Base-by-base conservation (phyloP, 2,888 invertebrate genomes). In the Ectropis crepuscularia region DNA sequence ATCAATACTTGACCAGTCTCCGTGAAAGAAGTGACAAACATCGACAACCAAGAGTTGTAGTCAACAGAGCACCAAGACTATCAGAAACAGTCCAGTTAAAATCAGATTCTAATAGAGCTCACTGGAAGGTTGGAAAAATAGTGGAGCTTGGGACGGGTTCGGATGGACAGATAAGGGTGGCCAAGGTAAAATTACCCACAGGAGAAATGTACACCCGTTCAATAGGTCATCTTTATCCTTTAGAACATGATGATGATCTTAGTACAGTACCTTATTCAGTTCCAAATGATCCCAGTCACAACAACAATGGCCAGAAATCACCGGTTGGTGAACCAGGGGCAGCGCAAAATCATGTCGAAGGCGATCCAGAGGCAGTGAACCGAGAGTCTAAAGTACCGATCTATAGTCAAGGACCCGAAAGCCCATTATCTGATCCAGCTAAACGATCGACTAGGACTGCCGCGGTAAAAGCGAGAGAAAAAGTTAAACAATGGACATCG, bases 101-200 rank as follows among this genome's bases (percentile, higher is more conserved):
- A 11, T 54, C 36, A 7, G 67, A 64, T 2, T 9, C 12, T 0
- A 59, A 64, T 37, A 67, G n/a, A n/a, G n/a, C n/a, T n/a, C n/a
- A 45, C 8, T 71, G 71, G 71, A 68, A 63, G 28, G 68, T 71
- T 8, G 69, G 67, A 0, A 69, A 61, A 49, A 66, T 69, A 0
- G 12, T 43, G 0, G 8, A 36, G 0, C 12, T 71, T 0, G 11
- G 61, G 0, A 45, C 58, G 41, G 62, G 64, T 4, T 0, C 38
- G 0, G 71, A 71, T 51, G 66, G 57, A 0, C 5, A 43, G 9
- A 43, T 41, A 8, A 60, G 67, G 53, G 63, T 68, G 6, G 69
- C 69, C 0, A 60, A 43, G 51, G 65, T 71, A 0, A 60, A 62
- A 46, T 53, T 57, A n/a, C n/a, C n/a, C n/a, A n/a, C n/a, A 0